These are phyloP conservation scores for Echinarachnius parma DNA, from an alignment of 53 echinoderm and acorn worm species.

Conservation along the genomic window DNA sequence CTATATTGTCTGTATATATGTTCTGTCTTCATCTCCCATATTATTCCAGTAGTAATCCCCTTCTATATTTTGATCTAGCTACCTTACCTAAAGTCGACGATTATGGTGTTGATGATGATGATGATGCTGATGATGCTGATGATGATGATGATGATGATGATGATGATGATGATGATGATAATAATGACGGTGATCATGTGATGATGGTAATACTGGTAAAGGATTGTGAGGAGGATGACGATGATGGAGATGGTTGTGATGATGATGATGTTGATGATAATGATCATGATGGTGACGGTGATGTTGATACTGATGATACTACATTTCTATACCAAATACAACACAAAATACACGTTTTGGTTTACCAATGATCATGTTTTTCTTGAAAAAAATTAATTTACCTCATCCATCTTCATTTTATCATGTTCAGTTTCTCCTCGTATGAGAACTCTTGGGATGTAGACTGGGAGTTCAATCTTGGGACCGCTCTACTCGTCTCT, in stretches of 20 bases:
- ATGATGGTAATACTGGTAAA: conserved; percentile 44
- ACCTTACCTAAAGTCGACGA: neutral
- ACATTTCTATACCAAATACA: neutral
- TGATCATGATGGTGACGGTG: neutral
- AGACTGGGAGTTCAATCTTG: conserved; percentile 90
- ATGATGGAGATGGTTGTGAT: neutral
- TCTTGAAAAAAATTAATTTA: neutral
- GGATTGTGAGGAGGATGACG: neutral
- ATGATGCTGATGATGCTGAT: conserved; percentile 14
- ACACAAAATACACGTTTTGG: neutral
- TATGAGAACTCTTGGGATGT: conserved; percentile 85
- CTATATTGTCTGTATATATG: too few species aligned
- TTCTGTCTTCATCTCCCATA: too few species aligned
- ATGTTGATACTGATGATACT: neutral
- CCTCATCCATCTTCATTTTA: neutral
- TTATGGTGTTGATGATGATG: neutral
- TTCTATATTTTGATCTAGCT: too few species aligned
- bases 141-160: conserved; percentile 56
- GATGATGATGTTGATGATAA: neutral
- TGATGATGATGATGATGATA: conserved; percentile 53
- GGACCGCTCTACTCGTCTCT: conserved; percentile 65
- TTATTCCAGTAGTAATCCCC: too few species aligned
- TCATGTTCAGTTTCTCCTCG: conserved; percentile 59
- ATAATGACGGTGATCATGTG: conserved; percentile 9
- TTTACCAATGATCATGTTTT: neutral